Conservation (phyloP, 2,797 vertebrate species). For the Miichthys miiuy region DNA sequence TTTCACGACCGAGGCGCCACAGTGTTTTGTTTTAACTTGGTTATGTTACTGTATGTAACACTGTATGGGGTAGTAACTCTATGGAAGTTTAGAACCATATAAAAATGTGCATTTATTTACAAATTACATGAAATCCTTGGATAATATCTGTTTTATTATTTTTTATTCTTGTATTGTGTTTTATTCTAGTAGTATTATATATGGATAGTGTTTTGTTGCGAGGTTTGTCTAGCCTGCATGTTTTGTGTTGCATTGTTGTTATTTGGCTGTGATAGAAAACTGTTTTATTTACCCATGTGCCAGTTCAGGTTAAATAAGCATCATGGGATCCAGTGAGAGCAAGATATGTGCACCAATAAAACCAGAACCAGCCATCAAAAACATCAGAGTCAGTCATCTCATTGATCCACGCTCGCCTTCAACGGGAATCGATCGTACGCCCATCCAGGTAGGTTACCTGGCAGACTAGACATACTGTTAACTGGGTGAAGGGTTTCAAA, state of each 20-base stretch:
- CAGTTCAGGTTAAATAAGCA: not conserved
- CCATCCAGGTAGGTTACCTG: conserved; percentile 81
- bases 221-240: not conserved
- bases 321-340: conserved; percentile 86
- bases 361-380: conserved; percentile 67
- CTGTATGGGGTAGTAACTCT: too few relatives aligned
- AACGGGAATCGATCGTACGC: conserved; percentile 79
- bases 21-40: not conserved
- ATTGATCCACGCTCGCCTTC: conserved; percentile 86
- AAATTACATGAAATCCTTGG: not conserved
- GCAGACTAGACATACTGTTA: not conserved
- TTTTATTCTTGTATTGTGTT: not conserved
- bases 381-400: conserved; percentile 58
- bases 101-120: not conserved
- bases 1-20: not conserved
- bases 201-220: not conserved
- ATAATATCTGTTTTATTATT: not conserved
- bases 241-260: not conserved
- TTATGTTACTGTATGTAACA: not conserved
- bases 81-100: not conserved
- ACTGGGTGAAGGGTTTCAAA: not conserved
- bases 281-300: not conserved
- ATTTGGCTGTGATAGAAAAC: not conserved
- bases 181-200: not conserved
- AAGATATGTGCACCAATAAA: conserved; percentile 74